Percentiles rank a stretch among this genome's conserved stretches.
These are phyloP conservation scores for Saccopteryx bilineata DNA, from an alignment of 2,113 vertebrate species.

Conservation along the genomic window DNA sequence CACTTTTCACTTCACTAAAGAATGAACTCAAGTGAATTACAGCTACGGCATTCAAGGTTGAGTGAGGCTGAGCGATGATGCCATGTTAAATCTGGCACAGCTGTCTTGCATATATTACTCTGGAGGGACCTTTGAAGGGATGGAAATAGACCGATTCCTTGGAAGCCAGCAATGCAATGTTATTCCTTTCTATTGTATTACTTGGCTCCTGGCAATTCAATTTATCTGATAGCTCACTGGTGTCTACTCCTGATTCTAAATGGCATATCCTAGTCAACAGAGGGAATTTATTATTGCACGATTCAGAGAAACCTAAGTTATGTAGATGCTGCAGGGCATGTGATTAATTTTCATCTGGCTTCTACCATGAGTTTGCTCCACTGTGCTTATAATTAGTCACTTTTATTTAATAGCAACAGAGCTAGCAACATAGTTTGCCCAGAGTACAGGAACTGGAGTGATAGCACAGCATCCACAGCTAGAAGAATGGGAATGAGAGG, in stretches of 20 bases:
- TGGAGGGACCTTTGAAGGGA: background rate
- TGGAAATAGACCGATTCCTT: background rate
- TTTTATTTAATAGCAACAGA: background rate
- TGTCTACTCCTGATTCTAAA: conserved; percentile 28
- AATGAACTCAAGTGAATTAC: background rate
- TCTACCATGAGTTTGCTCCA: background rate
- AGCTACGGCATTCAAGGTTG: background rate
- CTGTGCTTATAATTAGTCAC: background rate
- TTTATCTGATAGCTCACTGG: background rate
- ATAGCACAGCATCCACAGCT: background rate
- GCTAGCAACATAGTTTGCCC: background rate
- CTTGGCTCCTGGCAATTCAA: background rate
- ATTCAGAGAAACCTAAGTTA: background rate
- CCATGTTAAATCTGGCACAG: accelerated
- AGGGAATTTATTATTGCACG: background rate
- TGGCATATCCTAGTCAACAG: background rate
- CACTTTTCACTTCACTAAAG: background rate
- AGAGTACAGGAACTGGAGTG: background rate
- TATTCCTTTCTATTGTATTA: background rate
- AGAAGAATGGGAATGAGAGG: background rate
- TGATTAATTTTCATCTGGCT: background rate
- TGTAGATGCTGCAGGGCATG: background rate
- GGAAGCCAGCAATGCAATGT: background rate
- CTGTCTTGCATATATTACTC: background rate
- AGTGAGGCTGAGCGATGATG: background rate